These are phyloP conservation scores for Egretta garzetta DNA, from an alignment of 2,113 vertebrate species.

Conservation along the genomic window DNA sequence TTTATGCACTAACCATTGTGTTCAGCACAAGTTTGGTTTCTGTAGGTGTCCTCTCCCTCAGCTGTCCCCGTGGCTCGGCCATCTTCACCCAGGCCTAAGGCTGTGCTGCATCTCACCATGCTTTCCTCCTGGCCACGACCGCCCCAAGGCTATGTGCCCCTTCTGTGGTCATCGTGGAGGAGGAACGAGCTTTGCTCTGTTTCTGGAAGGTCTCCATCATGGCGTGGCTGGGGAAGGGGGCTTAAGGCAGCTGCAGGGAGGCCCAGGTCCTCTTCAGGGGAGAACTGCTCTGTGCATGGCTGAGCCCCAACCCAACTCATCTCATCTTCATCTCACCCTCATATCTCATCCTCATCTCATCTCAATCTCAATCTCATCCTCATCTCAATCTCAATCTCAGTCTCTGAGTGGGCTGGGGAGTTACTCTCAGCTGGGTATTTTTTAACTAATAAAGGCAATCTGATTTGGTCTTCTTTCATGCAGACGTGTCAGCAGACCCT, in stretches of 20 bases:
- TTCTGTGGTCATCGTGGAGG: accelerated
- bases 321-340: not conserved
- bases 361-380: too few relatives aligned
- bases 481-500: not conserved
- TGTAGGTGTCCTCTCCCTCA: not conserved
- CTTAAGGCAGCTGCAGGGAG: not conserved
- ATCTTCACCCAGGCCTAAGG: not conserved
- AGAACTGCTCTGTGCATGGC: not conserved
- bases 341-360: not conserved
- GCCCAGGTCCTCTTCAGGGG: accelerated
- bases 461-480: not conserved
- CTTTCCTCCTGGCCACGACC: not conserved
- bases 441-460: not conserved
- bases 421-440: not conserved
- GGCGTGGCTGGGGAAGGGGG: accelerated
- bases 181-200: not conserved
- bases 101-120: not conserved
- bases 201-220: too few relatives aligned
- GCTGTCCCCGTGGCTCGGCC: not conserved
- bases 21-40: conserved; percentile 70
- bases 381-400: not conserved
- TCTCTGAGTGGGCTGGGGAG: not conserved
- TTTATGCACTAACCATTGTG: conserved; percentile 80
- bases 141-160: accelerated
- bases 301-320: not conserved